Base-by-base conservation (phyloP, 92 coral and sea anemone species). In the Porites evermanni region DNA sequence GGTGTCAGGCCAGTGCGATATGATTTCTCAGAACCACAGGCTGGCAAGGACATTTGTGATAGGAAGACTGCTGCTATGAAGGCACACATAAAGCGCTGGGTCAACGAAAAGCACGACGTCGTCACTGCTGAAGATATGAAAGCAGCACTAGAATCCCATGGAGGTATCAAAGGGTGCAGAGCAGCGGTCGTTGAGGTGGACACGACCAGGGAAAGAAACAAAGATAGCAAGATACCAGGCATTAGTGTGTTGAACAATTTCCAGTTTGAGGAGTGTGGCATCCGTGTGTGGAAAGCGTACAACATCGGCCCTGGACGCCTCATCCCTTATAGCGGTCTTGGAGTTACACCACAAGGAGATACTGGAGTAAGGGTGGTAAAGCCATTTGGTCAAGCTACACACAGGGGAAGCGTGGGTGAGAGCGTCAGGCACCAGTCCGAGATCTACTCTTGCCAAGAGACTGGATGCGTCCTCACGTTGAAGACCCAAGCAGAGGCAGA, bases 31-130 rank as follows among this genome's bases (percentile, higher is more conserved):
- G 93, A 90, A 17, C 91, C 85, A 13, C 93, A 86, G 74, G 58
- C 83, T 26, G 93, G 91, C 16, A 90, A 90, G 74, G 93, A 90
- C 47, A 74, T 90, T n/a, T 86, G 93, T 32, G 91, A 90, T 70
- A 47, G 91, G 12, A 86, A 89, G 53, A 59, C 82, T 12, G 90
- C 90, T 19, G 32, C 83, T 2, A 89, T 89, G 93, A 85, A 89
- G 58, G 93, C 90, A 0, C 90, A 89, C 75, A 85, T 89, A 4
- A 79, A 68, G 56, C 70, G 26, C 26, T 24, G 26, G 26, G 26
- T 24, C 26, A 24, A 24, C 26, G 26, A 24, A 24, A 24, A 24
- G 26, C 26, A 24, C 26, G 26, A 24, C 26, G 26, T 24, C 26
- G 26, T 24, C 26, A 24, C 26, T 24, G 26, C 26, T 24, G 26